Evolutionary conservation across 2,888 invertebrate genomes (phyloP), one percentile per base, ranked within the genome.

Genomic region (Amaurobius ferox): DNA sequence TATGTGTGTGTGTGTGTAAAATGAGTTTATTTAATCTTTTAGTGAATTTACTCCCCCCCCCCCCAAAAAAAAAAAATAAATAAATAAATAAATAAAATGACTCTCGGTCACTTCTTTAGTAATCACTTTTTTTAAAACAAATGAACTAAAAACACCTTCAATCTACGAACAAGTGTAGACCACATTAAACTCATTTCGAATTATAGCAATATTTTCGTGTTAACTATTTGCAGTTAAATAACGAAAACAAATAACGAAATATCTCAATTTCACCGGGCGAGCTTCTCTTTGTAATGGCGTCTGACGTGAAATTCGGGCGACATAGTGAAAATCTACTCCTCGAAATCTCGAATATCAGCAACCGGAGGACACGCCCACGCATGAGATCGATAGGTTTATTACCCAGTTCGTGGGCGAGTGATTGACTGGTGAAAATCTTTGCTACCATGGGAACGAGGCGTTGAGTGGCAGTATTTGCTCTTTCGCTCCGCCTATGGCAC

Each of bases 311-410:
- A 64, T 23, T 19, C 67, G 23, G 23, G 40, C 66, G 64, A 30
- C 76, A 76, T 76, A 66, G 62, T 66, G 66, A 35, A 76, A 44
- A 76, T 35, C 16, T 55, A 26, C 29, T 19, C 44, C 30, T 76
- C 35, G 44, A 76, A 76, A 19, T 30, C 30, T 76, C 35, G 44
- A 76, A 76, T 78, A 78, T 78, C 70, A 70, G 78, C 11, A 61
- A 61, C n/a, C 55, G 39, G 32, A 55, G 73, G 74, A n/a, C 40
- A 74, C 81, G 74, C 81, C 81, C 67, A 68, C 81, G 44, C 70
- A 68, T 19, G 67, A 68, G 81, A 81, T 81, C 81, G 81, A 81
- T 81, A 81, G 81, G 74, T 76, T 74, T 73, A 81, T 81, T 76
- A 81, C 74, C 81, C 35, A 29, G 61, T 61, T 81, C 29, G 81